Evolutionary conservation across 2,797 vertebrate genomes (phyloP).

Genomic region (Muscicapa comitata): DNA sequence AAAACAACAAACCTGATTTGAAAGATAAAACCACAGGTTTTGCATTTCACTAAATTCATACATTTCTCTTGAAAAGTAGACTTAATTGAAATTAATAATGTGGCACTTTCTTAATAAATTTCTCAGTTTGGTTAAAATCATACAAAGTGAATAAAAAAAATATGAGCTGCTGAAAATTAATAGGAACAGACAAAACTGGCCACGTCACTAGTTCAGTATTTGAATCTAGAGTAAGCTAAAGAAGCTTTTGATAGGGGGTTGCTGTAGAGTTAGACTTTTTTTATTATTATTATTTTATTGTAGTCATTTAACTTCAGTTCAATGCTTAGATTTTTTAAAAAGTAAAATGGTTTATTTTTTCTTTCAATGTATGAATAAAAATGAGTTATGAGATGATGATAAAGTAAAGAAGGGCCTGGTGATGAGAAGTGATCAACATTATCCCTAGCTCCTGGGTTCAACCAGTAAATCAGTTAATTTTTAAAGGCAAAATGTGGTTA

Average conservation of each 20-base stretch:
- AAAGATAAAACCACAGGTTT: not conserved
- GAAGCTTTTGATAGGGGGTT: not conserved
- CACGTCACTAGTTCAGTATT: not conserved
- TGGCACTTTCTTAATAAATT: not conserved
- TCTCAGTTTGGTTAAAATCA: not conserved
- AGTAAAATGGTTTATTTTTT: slow-evolving; percentile 15
- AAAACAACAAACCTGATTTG: not conserved
- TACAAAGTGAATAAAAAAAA: not conserved
- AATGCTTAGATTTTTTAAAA: not conserved
- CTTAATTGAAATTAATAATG: not conserved
- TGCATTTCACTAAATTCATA: not conserved
- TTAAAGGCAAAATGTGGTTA: not conserved
- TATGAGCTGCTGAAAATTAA: not conserved
- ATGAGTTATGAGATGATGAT: not conserved
- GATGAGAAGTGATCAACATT: slow-evolving; percentile 1
- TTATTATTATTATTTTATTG: not conserved
- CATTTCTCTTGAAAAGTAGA: not conserved
- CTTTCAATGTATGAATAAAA: slow-evolving; percentile 7
- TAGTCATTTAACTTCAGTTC: not conserved
- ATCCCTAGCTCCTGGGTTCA: not conserved
- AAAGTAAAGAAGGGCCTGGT: not conserved
- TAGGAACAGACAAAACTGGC: not conserved
- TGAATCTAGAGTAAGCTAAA: not conserved
- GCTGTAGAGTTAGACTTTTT: not conserved
- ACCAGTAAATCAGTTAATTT: not conserved